A percentile compares a stretch with the other conserved stretches of the same genome.
Conservation (phyloP, 2,113 vertebrate species). For the Rafetus swinhoei region DNA sequence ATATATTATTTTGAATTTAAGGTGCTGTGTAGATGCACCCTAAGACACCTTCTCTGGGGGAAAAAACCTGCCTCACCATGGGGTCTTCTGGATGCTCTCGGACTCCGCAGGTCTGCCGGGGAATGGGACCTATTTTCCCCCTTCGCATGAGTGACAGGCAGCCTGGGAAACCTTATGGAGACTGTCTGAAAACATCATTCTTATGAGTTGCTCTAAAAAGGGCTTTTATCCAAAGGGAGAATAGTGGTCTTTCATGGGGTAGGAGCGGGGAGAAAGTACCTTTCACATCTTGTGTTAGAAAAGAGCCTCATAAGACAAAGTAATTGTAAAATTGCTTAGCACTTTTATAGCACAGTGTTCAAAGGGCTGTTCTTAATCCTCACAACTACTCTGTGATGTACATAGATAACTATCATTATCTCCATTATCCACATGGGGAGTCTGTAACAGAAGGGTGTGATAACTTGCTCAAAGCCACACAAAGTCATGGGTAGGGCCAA, state of each 20-base stretch:
- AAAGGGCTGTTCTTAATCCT: not conserved
- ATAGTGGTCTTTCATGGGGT: not conserved
- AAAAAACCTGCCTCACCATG: not conserved
- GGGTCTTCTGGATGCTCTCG: not conserved
- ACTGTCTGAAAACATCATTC: not conserved
- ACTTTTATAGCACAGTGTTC: not conserved
- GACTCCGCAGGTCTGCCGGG: not conserved
- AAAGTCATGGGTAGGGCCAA: not conserved
- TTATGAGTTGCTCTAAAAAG: not conserved
- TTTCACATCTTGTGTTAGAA: not conserved
- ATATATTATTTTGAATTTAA: too few species aligned
- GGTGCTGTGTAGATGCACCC: too few species aligned
- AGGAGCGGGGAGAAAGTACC: not conserved
- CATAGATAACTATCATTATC: not conserved
- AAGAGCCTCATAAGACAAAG: not conserved
- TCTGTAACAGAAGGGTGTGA: not conserved
- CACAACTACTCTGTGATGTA: not conserved
- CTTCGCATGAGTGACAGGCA: not conserved
- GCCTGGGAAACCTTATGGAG: not conserved
- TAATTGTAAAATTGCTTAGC: not conserved
- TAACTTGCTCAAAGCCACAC: not conserved
- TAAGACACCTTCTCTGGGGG: not conserved
- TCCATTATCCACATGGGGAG: not conserved
- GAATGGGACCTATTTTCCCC: not conserved
- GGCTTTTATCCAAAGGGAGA: not conserved